Base-by-base conservation (phyloP, 2,888 invertebrate genomes). In the Schrankia costaestrigalis region DNA sequence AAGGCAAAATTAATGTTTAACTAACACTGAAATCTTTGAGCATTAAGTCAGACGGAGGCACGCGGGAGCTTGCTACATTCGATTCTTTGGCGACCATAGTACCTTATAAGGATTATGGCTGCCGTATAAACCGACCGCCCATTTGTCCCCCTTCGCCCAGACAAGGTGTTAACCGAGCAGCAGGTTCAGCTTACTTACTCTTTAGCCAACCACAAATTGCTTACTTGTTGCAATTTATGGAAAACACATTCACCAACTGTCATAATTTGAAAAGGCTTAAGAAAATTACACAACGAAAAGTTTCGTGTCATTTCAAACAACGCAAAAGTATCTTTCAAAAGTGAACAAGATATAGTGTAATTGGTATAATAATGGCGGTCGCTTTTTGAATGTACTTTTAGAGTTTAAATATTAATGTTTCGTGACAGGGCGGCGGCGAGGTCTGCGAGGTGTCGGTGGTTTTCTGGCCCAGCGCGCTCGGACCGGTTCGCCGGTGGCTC, bases 381-480 rank as follows among this genome's bases (percentile, higher is more conserved):
- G 61, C 59, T 69, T 78, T 78, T 77, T 55, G 51, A 68, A 64
- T 71, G 68, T 71, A 69, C 71, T 77, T 72, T 75, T 75, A 60
- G 9, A 22, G 72, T 76, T 79, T 74, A 74, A 85, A 82, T 81
- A 77, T 82, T 81, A 84, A 85, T 86, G 80, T 81, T 78, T 84
- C 84, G 82, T 83, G 85, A 83, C 83, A 83, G 73, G 78, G 70
- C 67, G 69, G 65, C 63, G 69, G 60, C 52, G 58, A 51, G 57
- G 63, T 62, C 57, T 56, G 75, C 71, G 76, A 83, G 83, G 86
- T 83, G 86, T 84, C 76, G 76, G 81, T 72, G 84, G 83, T 84
- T 86, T 86, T 86, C 85, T 85, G 86, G 80, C 72, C 77, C 79
- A 82, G 78, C 78, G 86, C 81, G 67, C 71, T 50, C 70, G 63